These are phyloP conservation scores for Quadroppia sp. DNA, from an alignment of 2,888 invertebrate genomes.

Conservation along the genomic window DNA sequence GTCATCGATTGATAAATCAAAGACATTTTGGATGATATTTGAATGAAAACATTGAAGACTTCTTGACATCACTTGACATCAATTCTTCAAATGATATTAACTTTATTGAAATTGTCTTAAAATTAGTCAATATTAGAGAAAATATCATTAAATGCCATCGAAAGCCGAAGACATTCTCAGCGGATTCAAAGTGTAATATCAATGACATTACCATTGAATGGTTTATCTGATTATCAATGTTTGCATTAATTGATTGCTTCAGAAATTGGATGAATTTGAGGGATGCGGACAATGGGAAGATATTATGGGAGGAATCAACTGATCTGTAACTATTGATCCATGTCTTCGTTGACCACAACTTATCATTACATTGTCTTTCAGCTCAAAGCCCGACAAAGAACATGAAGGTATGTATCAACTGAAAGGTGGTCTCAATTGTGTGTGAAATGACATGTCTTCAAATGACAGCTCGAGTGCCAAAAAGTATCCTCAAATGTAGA, in stretches of 20 bases:
- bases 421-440: not conserved
- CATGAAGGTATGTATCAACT: slow-evolving; percentile 63
- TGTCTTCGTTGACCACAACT: slow-evolving; percentile 7
- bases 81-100: not conserved
- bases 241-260: slow-evolving; percentile 37
- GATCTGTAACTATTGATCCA: slow-evolving; percentile 63
- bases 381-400: slow-evolving; percentile 73
- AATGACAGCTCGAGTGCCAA: slow-evolving; percentile 80
- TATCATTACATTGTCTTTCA: slow-evolving; percentile 49
- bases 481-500: slow-evolving; percentile 88
- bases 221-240: not conserved
- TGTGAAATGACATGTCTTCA: slow-evolving; percentile 9
- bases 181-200: slow-evolving; percentile 48
- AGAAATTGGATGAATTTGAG: slow-evolving; percentile 95
- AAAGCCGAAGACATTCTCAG: slow-evolving; percentile 48
- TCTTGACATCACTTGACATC: not conserved
- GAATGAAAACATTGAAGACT: not conserved
- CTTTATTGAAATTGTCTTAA: not conserved
- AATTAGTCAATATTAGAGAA: not conserved
- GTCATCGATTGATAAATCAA: not conserved
- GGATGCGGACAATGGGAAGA: slow-evolving; percentile 87
- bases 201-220: not conserved
- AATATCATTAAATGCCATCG: slow-evolving; percentile 44
- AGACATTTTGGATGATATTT: slow-evolving; percentile 21
- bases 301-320: slow-evolving; percentile 95